Percentiles rank a stretch among this genome's conserved stretches.
These are phyloP conservation scores for Zootoca vivipara DNA, from an alignment of 2,113 vertebrate species.

Conservation along the genomic window DNA sequence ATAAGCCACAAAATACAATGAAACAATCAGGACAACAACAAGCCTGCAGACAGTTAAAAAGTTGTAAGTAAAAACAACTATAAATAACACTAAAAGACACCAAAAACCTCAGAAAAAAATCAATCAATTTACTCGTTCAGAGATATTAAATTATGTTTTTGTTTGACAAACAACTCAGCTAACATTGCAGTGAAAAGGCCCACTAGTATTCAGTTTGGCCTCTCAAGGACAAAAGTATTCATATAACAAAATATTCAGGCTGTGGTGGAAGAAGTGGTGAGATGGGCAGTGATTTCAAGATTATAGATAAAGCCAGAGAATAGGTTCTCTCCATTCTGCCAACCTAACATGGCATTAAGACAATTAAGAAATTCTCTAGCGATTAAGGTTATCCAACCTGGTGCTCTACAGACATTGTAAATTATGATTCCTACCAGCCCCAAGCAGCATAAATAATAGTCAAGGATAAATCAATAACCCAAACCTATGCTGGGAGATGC, in stretches of 20 bases:
- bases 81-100: not conserved
- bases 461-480: too few relatives aligned
- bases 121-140: not conserved
- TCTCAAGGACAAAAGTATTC: not conserved
- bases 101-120: not conserved
- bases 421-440: too few relatives aligned
- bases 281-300: not conserved
- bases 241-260: not conserved
- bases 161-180: not conserved
- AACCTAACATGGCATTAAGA: not conserved
- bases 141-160: not conserved
- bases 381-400: too few relatives aligned
- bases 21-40: not conserved
- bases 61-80: not conserved
- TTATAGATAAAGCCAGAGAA: not conserved
- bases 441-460: too few relatives aligned
- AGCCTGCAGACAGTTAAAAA: not conserved
- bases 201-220: not conserved
- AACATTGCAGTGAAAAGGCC: not conserved
- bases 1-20: not conserved
- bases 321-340: not conserved
- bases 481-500: too few relatives aligned
- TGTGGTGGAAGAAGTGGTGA: not conserved
- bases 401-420: too few relatives aligned
- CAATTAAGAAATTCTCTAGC: not conserved